Base-by-base conservation (phyloP, 64 coral and sea anemone genomes). In the Exaiptasia diaphana region DNA sequence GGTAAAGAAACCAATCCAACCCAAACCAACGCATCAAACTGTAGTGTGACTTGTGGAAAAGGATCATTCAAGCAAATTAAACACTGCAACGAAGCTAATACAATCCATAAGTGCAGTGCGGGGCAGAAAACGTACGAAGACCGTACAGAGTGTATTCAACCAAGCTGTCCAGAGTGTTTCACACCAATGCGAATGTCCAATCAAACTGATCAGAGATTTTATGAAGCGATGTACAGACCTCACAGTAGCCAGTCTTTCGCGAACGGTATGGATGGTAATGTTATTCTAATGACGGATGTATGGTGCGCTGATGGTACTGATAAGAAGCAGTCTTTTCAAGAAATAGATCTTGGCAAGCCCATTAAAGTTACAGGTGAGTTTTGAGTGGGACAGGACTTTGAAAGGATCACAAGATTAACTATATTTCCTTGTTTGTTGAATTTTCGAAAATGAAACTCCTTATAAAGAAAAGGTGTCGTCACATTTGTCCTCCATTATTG, bases 161-260 rank as follows among this genome's bases (percentile, higher is more conserved):
- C 91, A 34, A 94, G 91, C 41, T 94, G 91, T 33, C 91, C 91
- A 93, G 91, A 94, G 38, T 94, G 91, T 21, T 94, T 94, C 45
- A 53, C 63, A 3, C 86, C 91, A 2, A 94, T 94, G 91, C 86
- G 91, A 18, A 94, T 89, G 79, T 88, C 91, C 27, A n/a, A n/a
- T n/a, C n/a, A n/a, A n/a, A n/a, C n/a, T n/a, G n/a, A n/a, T n/a
- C n/a, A n/a, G n/a, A n/a, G n/a, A n/a, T n/a, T n/a, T n/a, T n/a
- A n/a, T n/a, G n/a, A n/a, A n/a, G n/a, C n/a, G n/a, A n/a, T n/a
- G n/a, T n/a, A n/a, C n/a, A n/a, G n/a, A n/a, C n/a, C n/a, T n/a
- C n/a, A n/a, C n/a, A n/a, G n/a, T n/a, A n/a, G n/a, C n/a, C n/a
- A n/a, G n/a, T n/a, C n/a, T n/a, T n/a, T n/a, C n/a, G n/a, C n/a